Percentiles rank a stretch among this genome's conserved stretches.
Conservation (phyloP, 2,888 invertebrate genomes). For the Acanthosepion pharaonis region DNA sequence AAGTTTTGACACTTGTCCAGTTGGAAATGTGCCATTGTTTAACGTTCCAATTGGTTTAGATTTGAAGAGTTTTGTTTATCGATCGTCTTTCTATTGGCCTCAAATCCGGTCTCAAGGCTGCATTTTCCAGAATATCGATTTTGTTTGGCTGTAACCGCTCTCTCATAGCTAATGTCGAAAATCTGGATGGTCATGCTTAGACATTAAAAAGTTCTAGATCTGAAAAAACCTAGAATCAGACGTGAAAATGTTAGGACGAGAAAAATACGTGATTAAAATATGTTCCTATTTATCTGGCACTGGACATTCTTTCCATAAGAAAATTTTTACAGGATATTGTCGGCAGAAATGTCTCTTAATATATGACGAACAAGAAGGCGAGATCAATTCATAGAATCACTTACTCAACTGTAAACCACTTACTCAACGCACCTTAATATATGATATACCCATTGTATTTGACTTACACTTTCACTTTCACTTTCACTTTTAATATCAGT, state of each 20-base stretch:
- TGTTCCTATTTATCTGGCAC: too few species aligned
- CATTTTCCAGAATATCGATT: background rate
- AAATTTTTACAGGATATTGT: too few species aligned
- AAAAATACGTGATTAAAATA: background rate
- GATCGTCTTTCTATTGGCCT: constrained; percentile 20
- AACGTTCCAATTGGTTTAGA: constrained; percentile 33
- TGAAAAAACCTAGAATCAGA: background rate
- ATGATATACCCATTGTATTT: too few species aligned
- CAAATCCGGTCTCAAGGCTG: constrained; percentile 13
- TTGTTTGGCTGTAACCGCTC: background rate
- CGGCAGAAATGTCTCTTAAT: background rate
- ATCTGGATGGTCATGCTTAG: background rate
- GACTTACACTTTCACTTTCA: too few species aligned
- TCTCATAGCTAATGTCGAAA: too few species aligned
- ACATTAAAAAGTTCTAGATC: background rate
- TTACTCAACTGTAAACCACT: too few species aligned
- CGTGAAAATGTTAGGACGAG: background rate
- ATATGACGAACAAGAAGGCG: too few species aligned
- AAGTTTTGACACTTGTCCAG: background rate
- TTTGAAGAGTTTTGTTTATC: constrained; percentile 23
- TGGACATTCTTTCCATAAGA: too few species aligned
- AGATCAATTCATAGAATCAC: too few species aligned
- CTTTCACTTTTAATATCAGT: too few species aligned
- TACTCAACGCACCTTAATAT: too few species aligned
- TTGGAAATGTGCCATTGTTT: background rate